Evolutionary conservation across 2,888 invertebrate species (phyloP).

Genomic region (Limnephilus rhombicus): DNA sequence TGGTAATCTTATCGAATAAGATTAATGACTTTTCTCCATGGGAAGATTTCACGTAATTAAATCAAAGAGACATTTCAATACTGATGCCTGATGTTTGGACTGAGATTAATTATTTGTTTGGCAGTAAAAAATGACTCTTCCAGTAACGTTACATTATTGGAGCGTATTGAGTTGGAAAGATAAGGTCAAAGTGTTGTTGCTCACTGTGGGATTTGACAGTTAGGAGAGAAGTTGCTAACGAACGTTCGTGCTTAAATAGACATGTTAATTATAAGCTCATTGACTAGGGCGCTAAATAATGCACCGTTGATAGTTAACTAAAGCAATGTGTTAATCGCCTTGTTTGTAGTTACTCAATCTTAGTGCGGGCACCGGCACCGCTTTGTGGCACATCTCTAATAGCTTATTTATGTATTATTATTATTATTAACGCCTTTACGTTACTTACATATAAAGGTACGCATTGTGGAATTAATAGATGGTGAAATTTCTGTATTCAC

Average conservation of each 20-base stretch:
- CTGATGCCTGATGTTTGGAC: conserved; percentile 23
- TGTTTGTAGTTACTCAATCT: conserved; percentile 32
- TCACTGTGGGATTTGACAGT: conserved; percentile 4
- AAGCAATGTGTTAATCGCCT: conserved; percentile 34
- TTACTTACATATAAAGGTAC: background rate
- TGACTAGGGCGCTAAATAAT: conserved; percentile 48
- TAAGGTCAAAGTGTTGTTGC: background rate
- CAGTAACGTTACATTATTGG: background rate
- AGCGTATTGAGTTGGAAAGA: background rate
- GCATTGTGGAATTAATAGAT: background rate
- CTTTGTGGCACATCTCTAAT: background rate
- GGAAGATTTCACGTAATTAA: conserved; percentile 15
- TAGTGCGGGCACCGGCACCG: background rate
- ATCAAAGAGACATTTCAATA: conserved; percentile 35
- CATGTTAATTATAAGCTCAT: conserved; percentile 49
- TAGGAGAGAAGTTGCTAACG: conserved; percentile 31
- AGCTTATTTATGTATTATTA: no score
- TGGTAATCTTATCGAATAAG: conserved; percentile 27
- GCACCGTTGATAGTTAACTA: conserved; percentile 25
- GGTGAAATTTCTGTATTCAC: background rate
- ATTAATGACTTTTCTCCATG: conserved; percentile 21
- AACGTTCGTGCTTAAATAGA: conserved; percentile 36
- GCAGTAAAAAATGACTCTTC: background rate
- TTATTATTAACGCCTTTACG: background rate
- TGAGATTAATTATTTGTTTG: conserved; percentile 39